Evolutionary conservation across 1,140 invertebrate genomes (phyloP).

Genomic region (Drosophila parabipectinata): DNA sequence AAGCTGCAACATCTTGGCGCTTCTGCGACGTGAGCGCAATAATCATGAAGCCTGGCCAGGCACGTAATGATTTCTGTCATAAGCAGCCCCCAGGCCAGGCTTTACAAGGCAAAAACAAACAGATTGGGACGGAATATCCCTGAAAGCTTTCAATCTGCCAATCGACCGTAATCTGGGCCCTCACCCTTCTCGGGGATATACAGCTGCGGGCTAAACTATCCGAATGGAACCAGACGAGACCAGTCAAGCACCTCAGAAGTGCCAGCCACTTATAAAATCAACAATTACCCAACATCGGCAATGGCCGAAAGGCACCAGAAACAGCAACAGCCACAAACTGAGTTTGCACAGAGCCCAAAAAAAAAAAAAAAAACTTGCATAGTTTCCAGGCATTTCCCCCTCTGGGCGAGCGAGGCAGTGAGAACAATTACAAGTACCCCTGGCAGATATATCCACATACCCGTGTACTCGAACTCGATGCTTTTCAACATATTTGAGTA

Average conservation of each 20-base stretch:
- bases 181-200: slow-evolving; percentile 20
- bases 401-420: slow-evolving; percentile 16
- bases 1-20: slow-evolving; percentile 22
- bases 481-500: slow-evolving; percentile 75
- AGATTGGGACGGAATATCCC: neutral
- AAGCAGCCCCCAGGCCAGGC: slow-evolving; percentile 11
- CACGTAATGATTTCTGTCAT: slow-evolving; percentile 35
- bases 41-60: slow-evolving; percentile 25
- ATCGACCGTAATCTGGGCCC: neutral
- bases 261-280: slow-evolving; percentile 61
- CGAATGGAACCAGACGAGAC: slow-evolving; percentile 24
- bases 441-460: slow-evolving; percentile 32
- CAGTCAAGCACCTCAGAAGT: slow-evolving; percentile 47
- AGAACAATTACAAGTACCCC: slow-evolving; percentile 62
- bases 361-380: slow-evolving; percentile 16
- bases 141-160: neutral
- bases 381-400: neutral
- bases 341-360: slow-evolving; percentile 48
- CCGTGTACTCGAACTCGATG: slow-evolving; percentile 3
- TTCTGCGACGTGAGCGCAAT: slow-evolving; percentile 23
- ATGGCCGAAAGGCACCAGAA: slow-evolving; percentile 3
- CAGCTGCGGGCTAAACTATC: slow-evolving; percentile 41
- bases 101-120: slow-evolving; percentile 1
- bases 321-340: slow-evolving; percentile 27
- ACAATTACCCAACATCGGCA: slow-evolving; percentile 64